phyloP scores from a whole-genome alignment of 2,113 vertebrate genomes.

The Amazona guildingii region DNA sequence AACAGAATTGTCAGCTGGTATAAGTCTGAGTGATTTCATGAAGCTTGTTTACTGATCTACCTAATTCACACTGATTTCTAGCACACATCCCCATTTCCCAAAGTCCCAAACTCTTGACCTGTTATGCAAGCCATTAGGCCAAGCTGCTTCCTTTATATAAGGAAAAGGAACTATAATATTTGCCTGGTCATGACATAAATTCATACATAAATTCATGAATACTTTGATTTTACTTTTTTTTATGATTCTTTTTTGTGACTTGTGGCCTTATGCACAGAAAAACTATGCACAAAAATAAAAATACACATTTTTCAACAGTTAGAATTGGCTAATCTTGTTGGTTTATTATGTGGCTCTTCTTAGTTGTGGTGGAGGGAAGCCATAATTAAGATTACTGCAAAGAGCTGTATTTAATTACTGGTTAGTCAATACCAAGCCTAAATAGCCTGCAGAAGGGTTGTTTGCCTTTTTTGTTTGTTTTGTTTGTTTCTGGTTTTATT shows the following conservation, averaged over 20 bases:
- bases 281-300: constrained; percentile 24
- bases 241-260: background rate
- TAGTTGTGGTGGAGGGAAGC: constrained; percentile 21
- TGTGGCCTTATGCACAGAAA: background rate
- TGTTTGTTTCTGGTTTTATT: constrained; percentile 34
- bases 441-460: constrained; percentile 32
- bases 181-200: background rate
- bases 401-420: constrained; percentile 59
- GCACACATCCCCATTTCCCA: background rate
- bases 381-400: constrained; percentile 43
- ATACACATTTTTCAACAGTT: constrained; percentile 23
- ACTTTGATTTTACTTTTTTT: background rate
- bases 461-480: background rate
- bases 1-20: background rate
- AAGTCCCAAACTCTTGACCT: background rate
- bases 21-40: background rate
- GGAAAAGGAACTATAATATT: background rate
- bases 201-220: background rate
- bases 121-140: background rate
- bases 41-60: constrained; percentile 1
- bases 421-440: constrained; percentile 44
- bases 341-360: constrained; percentile 29
- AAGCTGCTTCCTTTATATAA: background rate
- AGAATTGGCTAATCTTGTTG: constrained; percentile 36
- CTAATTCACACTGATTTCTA: background rate